Conservation (phyloP, 2,113 vertebrate species). For the Azemiops feae region DNA sequence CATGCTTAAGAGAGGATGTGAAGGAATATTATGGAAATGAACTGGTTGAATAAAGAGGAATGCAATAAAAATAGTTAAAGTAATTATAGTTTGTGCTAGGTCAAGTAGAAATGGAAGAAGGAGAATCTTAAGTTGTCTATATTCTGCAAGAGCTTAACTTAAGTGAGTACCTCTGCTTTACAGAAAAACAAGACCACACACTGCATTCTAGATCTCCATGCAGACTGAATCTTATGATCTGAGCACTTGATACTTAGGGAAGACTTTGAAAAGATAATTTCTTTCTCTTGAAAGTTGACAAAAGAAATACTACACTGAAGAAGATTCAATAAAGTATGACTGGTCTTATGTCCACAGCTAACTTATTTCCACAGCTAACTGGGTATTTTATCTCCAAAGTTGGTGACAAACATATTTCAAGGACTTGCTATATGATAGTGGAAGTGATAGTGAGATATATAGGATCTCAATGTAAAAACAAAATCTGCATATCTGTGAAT, state of each 20-base stretch:
- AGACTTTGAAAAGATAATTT: constrained; percentile 1
- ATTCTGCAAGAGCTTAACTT: not conserved
- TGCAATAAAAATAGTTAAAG: constrained; percentile 7
- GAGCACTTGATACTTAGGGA: not conserved
- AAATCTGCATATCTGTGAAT: not conserved
- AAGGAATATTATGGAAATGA: not conserved
- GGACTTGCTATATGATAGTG: not conserved
- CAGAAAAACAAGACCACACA: not conserved
- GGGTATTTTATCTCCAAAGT: constrained; percentile 16
- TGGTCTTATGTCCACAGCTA: constrained; percentile 30
- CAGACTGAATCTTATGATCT: not conserved
- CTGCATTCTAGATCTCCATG: constrained; percentile 14
- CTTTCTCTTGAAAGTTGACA: constrained; percentile 33
- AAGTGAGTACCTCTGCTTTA: not conserved
- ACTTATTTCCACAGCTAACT: constrained; percentile 29
- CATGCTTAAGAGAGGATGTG: constrained; percentile 21
- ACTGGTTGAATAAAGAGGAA: not conserved
- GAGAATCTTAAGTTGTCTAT: not conserved
- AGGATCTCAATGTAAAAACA: not conserved
- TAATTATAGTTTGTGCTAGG: not conserved
- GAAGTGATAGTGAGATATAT: not conserved
- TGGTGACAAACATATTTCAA: not conserved
- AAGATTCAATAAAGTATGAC: not conserved
- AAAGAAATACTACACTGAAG: constrained; percentile 14
- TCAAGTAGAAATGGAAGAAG: constrained; percentile 3